Base-by-base conservation (phyloP, 1,140 invertebrate genomes). In the Riptortus pedestris region DNA sequence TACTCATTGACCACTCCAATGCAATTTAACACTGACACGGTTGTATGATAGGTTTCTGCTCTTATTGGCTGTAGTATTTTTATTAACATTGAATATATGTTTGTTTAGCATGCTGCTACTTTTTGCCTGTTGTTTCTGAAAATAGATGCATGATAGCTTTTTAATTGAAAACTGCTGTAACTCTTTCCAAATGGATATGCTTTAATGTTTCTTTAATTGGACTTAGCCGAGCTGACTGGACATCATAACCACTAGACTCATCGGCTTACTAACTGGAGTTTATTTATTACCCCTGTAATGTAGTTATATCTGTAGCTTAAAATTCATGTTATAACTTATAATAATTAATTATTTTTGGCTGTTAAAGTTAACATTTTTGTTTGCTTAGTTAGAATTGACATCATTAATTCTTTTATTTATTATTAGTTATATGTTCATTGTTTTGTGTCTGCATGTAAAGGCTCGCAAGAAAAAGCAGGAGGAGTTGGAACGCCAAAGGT, bases 381-480 rank as follows among this genome's bases (percentile, higher is more conserved):
- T 55, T 55, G 51, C 57, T 59, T 59, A 31, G 28, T 59, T 33
- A 59, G 28, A 22, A 22, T 29, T 51, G 20, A 62, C 43, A 62
- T 48, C 29, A 51, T 62, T 62, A 62, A 62, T 38, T 48, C 18
- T 12, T 62, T 62, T 51, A 33, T 59, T 59, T 29, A 59, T 66
- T 63, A 20, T 63, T 55, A 55, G 33, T 63, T 63, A 66, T 61
- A 55, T 60, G 62, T 62, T 63, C 47, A 58, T 38, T 63, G 62
- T 66, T 66, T 66, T 66, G 58, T 66, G 62, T 66, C 57, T 66
- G 65, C 65, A 66, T 63, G 58, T 64, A 61, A 68, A 91, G 88
- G 88, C 88, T 72, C 85, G 88, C 71, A 84, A 86, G 77, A 87
- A 87, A 75, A 84, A 87, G 58, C 87, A 91, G 73, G 87, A 91